Evolutionary conservation across 2,113 vertebrate species (phyloP).

Genomic region (Neodon shergylaensis): DNA sequence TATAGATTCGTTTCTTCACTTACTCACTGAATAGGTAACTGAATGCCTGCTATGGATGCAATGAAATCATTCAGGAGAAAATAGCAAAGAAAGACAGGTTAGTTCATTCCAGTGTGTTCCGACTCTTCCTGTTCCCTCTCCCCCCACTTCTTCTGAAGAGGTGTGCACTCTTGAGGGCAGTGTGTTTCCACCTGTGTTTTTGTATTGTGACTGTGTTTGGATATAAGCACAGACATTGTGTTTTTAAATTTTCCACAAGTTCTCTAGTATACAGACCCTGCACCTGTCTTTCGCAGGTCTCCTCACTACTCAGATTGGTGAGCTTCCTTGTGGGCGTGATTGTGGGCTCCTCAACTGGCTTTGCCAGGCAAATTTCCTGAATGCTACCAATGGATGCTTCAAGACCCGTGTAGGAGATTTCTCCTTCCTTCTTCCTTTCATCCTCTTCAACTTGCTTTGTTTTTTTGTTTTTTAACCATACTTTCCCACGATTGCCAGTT

Average conservation of each 20-base stretch:
- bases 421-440: neutral
- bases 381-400: neutral
- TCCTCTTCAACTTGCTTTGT: neutral
- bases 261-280: neutral
- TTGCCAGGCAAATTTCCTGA: neutral
- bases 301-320: neutral
- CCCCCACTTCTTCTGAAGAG: neutral
- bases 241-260: neutral
- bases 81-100: neutral
- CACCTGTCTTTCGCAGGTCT: neutral
- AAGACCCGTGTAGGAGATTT: neutral
- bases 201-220: neutral
- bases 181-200: neutral
- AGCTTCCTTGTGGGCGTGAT: neutral
- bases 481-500: neutral
- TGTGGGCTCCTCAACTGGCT: neutral
- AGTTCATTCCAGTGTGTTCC: accelerated
- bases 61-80: neutral
- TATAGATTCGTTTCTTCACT: neutral
- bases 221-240: neutral
- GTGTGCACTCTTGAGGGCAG: neutral
- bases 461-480: neutral
- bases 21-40: no score
- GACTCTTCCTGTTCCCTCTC: neutral
- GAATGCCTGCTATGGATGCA: no score